Evolutionary conservation across 1,140 invertebrate species (phyloP).

Genomic region (Lucilia sericata): DNA sequence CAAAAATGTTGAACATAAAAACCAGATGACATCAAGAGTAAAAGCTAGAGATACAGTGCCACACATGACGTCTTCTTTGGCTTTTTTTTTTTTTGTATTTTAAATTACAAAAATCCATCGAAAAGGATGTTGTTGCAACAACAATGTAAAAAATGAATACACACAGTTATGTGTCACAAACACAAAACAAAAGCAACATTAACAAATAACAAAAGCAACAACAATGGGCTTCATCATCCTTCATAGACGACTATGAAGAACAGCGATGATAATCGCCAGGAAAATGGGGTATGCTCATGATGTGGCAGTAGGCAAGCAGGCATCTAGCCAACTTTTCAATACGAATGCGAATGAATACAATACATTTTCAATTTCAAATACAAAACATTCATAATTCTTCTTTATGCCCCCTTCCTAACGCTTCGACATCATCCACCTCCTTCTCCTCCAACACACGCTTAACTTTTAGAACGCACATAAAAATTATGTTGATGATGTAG

Average conservation of each 20-base stretch:
- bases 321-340: not conserved
- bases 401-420: not conserved
- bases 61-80: conserved; percentile 39
- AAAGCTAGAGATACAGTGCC: not conserved
- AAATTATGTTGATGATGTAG: conserved; percentile 13
- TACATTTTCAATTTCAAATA: conserved; percentile 24
- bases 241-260: not conserved
- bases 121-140: conserved; percentile 32
- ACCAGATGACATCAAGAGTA: conserved; percentile 39
- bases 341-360: conserved; percentile 18
- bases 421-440: not conserved
- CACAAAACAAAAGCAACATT: conserved; percentile 35
- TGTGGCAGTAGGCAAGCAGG: not conserved
- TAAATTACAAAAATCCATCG: not conserved
- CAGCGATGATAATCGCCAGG: not conserved
- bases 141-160: not conserved
- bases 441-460: not conserved
- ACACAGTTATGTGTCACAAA: conserved; percentile 28
- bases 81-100: not conserved
- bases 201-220: conserved; percentile 32
- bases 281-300: not conserved
- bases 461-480: not conserved
- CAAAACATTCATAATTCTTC: conserved; percentile 19
- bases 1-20: conserved; percentile 40
- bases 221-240: conserved; percentile 31